A percentile compares a stretch with the other conserved stretches of the same genome.
phyloP scores from a whole-genome alignment of 2,888 invertebrate species.

The Latheticus oryzae region DNA sequence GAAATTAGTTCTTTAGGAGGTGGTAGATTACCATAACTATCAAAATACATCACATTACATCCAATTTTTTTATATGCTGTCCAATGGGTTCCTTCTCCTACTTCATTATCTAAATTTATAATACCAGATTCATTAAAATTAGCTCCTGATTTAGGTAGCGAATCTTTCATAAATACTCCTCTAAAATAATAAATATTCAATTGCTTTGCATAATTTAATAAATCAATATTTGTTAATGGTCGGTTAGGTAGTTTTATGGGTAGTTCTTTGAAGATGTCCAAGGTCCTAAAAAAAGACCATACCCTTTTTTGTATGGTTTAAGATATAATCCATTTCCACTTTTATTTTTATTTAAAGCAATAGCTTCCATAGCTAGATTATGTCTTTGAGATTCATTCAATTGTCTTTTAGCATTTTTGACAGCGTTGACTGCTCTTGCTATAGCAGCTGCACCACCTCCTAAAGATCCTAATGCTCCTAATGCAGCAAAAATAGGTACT shows the following conservation, averaged over 20 bases:
- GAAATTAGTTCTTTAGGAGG: constrained; percentile 20
- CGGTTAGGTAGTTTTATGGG: constrained; percentile 41
- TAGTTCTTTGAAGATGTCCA: constrained; percentile 33
- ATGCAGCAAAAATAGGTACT: constrained; percentile 54
- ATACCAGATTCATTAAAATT: constrained; percentile 27
- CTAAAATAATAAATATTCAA: constrained; percentile 43
- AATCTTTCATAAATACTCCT: constrained; percentile 45
- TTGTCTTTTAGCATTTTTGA: constrained; percentile 54
- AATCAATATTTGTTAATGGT: constrained; percentile 39
- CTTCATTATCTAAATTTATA: constrained; percentile 19
- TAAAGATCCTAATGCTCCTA: constrained; percentile 57
- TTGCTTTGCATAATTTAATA: constrained; percentile 37
- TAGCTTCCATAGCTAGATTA: constrained; percentile 61
- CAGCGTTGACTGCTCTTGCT: constrained; percentile 57
- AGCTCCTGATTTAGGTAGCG: constrained; percentile 24
- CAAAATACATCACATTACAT: constrained; percentile 16
- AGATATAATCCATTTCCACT: constrained; percentile 50
- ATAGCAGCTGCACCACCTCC: constrained; percentile 59
- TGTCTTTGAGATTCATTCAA: constrained; percentile 56
- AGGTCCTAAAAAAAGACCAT: constrained; percentile 34
- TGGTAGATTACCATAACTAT: constrained; percentile 27
- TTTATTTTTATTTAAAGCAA: constrained; percentile 55
- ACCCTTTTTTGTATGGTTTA: constrained; percentile 49
- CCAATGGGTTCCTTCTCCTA: constrained; percentile 24
- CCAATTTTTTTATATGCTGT: constrained; percentile 9